Evolutionary conservation across 92 coral and sea anemone species (phyloP).

Genomic region (Virgularia gustaviana): DNA sequence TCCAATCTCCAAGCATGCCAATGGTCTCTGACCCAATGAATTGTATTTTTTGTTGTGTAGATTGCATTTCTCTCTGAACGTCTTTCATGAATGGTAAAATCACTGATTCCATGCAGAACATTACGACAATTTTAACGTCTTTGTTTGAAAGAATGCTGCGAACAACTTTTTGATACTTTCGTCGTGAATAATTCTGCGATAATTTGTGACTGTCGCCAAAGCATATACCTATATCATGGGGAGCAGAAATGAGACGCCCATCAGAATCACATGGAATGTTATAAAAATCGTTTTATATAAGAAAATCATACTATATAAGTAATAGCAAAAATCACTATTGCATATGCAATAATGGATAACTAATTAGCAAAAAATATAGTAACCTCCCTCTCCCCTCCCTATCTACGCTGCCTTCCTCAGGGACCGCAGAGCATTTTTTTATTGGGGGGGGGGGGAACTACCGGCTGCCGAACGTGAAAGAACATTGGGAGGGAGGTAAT

Average conservation of each 20-base stretch:
- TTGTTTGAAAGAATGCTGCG: no score
- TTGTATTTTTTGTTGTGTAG: constrained; percentile 56
- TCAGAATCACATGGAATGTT: no score
- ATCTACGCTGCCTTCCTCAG: no score
- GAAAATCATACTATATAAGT: constrained; percentile 61
- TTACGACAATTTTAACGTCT: constrained; percentile 69
- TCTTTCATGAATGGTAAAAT: constrained; percentile 58
- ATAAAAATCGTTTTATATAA: no score
- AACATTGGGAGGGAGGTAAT: no score
- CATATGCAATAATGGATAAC: constrained; percentile 74
- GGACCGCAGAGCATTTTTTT: no score
- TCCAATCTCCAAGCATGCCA: constrained; percentile 70
- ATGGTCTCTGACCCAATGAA: constrained; percentile 81
- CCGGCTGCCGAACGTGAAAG: no score
- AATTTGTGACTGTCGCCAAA: constrained; percentile 64
- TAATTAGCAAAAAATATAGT: no score
- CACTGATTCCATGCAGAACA: constrained; percentile 65
- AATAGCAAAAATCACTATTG: constrained; percentile 73
- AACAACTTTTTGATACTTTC: constrained; percentile 33
- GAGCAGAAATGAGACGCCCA: no score
- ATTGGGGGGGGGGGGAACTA: no score
- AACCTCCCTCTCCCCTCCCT: no score
- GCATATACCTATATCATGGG: constrained; percentile 63
- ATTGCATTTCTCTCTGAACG: constrained; percentile 54
- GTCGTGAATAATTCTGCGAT: constrained; percentile 33